These are phyloP conservation scores for Xenentodon cancila DNA, from an alignment of 2,797 vertebrate genomes.

Conservation along the genomic window DNA sequence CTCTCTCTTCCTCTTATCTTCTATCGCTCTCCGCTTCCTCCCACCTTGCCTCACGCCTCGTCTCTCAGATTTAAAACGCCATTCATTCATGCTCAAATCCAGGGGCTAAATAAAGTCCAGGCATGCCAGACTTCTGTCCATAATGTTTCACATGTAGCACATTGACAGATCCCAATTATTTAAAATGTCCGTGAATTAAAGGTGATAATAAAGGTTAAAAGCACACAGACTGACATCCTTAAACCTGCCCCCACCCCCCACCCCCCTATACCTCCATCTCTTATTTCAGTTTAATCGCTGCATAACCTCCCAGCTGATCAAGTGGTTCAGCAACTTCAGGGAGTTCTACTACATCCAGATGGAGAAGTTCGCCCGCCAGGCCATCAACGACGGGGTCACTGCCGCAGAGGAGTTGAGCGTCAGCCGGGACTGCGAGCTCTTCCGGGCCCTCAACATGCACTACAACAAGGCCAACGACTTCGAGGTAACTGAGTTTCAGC, in stretches of 20 bases:
- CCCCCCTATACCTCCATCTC: conserved; percentile 29
- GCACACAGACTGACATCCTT: neutral
- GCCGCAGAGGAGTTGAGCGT: conserved; percentile 93
- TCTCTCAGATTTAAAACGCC: conserved; percentile 40
- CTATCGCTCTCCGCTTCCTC: conserved; percentile 28
- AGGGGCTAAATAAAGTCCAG: conserved; percentile 47
- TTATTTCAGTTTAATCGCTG: conserved; percentile 96
- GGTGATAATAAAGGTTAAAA: neutral
- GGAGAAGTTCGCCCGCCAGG: conserved; percentile 98
- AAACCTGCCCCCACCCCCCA: conserved; percentile 10
- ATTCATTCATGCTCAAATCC: conserved; percentile 79
- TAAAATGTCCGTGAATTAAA: conserved; percentile 1
- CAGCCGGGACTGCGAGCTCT: conserved; percentile 98
- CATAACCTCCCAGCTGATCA: conserved; percentile 99
- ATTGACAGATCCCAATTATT: conserved; percentile 9
- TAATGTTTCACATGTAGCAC: neutral
- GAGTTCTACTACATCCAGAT: conserved; percentile 99
- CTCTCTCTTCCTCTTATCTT: conserved; percentile 31
- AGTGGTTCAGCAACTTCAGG: conserved; percentile 99
- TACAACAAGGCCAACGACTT: conserved; percentile 99
- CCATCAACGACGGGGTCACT: conserved; percentile 96
- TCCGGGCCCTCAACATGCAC: conserved; percentile 99
- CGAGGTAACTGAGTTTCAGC: conserved; percentile 86
- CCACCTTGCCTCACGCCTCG: conserved; percentile 29
- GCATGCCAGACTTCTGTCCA: neutral